These are phyloP conservation scores for Megaceryle maxima DNA, from an alignment of 2,113 vertebrate species.

Conservation along the genomic window DNA sequence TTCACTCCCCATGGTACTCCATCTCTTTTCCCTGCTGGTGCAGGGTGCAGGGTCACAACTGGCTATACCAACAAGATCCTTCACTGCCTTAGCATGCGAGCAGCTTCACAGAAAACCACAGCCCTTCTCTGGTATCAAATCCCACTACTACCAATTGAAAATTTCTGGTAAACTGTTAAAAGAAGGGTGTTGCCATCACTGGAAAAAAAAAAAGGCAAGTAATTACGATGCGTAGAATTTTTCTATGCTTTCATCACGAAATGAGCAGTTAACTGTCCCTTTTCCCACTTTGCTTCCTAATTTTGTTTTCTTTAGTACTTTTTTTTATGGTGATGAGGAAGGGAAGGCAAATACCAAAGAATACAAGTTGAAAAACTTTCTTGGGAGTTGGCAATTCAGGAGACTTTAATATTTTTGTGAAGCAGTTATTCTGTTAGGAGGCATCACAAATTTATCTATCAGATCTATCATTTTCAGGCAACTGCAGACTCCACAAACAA, in stretches of 20 bases:
- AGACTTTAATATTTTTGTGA: neutral
- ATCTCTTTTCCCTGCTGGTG: neutral
- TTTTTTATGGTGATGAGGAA: neutral
- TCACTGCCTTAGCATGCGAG: rapidly evolving
- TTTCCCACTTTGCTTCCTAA: neutral
- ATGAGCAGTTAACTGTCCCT: neutral
- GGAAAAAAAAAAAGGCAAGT: neutral
- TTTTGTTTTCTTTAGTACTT: neutral
- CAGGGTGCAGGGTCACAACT: neutral
- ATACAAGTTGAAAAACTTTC: neutral
- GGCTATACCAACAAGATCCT: neutral
- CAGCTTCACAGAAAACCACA: neutral
- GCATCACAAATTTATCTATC: neutral
- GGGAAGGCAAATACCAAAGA: neutral
- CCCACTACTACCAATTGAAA: neutral
- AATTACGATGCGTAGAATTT: neutral
- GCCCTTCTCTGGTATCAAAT: neutral
- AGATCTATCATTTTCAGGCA: neutral
- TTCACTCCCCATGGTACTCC: neutral
- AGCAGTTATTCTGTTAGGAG: neutral
- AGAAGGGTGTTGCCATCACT: neutral
- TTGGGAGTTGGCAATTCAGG: neutral
- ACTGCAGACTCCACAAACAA: neutral
- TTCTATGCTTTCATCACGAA: neutral
- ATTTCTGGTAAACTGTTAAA: neutral